Percentiles rank a stretch among this genome's conserved stretches.
These are phyloP conservation scores for Nymphalis c-album DNA, from an alignment of 2,888 invertebrate species.

Conservation along the genomic window DNA sequence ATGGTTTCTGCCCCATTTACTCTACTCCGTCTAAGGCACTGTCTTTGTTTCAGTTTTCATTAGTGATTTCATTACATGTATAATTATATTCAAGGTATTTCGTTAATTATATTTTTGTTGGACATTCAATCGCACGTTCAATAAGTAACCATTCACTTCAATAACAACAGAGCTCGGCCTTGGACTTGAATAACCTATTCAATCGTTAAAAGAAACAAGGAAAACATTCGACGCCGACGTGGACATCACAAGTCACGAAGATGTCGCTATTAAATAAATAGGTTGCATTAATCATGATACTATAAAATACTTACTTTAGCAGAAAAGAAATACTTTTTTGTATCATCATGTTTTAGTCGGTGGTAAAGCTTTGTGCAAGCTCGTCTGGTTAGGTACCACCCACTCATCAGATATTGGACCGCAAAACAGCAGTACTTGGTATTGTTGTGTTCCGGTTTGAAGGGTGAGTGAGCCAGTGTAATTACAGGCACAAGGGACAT, in stretches of 20 bases:
- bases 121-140: slow-evolving; percentile 23
- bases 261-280: slow-evolving; percentile 19
- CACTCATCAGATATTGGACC: too few species aligned
- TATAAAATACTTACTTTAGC: not conserved
- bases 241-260: slow-evolving; percentile 19
- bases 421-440: too few species aligned
- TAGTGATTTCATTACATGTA: not conserved
- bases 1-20: not conserved
- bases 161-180: slow-evolving; percentile 32
- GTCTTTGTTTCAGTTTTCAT: not conserved
- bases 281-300: slow-evolving; percentile 4
- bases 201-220: slow-evolving; percentile 27
- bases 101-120: slow-evolving; percentile 15
- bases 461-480: too few species aligned
- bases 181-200: slow-evolving; percentile 37
- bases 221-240: slow-evolving; percentile 22
- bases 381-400: too few species aligned
- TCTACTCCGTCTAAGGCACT: not conserved
- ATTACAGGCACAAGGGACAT: too few species aligned
- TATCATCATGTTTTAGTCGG: too few species aligned
- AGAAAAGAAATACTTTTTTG: not conserved
- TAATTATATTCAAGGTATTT: not conserved
- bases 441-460: too few species aligned
- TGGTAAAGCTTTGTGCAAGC: too few species aligned
- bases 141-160: slow-evolving; percentile 34